Evolutionary conservation across 2,113 vertebrate genomes (phyloP).

Genomic region (Pithys albifrons): DNA sequence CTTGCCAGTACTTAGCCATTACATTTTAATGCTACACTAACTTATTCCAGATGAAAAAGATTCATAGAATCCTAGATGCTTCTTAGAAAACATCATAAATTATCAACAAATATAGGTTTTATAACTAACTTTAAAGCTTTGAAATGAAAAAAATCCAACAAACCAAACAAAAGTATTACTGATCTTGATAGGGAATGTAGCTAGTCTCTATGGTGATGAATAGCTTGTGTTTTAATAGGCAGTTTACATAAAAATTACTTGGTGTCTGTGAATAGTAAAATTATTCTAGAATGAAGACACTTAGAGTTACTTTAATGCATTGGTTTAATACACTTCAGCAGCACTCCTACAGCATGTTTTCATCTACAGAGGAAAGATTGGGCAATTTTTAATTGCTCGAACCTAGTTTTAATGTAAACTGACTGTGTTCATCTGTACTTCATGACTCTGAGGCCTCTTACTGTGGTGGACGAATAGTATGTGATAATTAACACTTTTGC

Average conservation of each 20-base stretch:
- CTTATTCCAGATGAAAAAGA: neutral
- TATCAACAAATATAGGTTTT: neutral
- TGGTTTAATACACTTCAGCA: neutral
- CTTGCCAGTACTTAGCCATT: neutral
- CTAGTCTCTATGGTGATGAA: neutral
- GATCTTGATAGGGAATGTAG: neutral
- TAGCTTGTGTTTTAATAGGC: neutral
- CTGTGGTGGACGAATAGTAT: neutral
- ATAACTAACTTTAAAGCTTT: neutral
- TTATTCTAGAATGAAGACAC: neutral
- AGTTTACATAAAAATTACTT: constrained; percentile 7
- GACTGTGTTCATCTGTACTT: neutral
- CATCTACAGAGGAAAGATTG: neutral
- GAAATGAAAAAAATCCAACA: neutral
- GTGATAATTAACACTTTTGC: constrained; percentile 19
- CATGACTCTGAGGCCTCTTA: neutral
- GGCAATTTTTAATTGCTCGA: constrained; percentile 24
- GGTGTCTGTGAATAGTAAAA: neutral
- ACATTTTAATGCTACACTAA: neutral
- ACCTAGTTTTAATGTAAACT: constrained; percentile 23
- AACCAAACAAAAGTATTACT: neutral
- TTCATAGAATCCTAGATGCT: neutral
- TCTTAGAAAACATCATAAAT: neutral
- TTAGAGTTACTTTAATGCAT: neutral
- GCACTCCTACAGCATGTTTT: neutral